Base-by-base conservation (phyloP, 2,797 vertebrate species). In the Urophycis tenuis region DNA sequence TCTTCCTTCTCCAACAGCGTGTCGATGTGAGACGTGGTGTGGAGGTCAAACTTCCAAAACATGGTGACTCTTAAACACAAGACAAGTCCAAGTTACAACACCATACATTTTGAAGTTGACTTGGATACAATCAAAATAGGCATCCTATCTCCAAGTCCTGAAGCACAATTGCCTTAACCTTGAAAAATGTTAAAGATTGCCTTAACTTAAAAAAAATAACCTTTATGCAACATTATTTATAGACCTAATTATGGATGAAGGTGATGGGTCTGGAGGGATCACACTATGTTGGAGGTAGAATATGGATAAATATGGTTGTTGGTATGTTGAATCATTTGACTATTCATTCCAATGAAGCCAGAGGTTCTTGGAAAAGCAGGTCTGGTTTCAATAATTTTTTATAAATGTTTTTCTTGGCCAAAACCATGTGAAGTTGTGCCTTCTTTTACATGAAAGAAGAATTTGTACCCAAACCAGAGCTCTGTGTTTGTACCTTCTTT, bases 21-120 rank as follows among this genome's bases (percentile, higher is more conserved):
- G 93, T 99, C 97, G 87, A 99, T 98, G 92, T 99, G 97, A 79
- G 97, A 99, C 88, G 97, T 98, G 74, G 97, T 98, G 91, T 99
- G 97, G 83, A 99, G 96, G 92, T 99, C 97, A 92, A 99, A 99
- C 93, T 99, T 99, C 97, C 97, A 99, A 95, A 99, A 99, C 97
- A 99, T 99, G 92, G 91, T 96, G 95, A 80, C 90, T 92, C 93
- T 96, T 30, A 73, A 36, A 60, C 53, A n/a, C 22, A 22, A 60
- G 8, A 60, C 53, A 60, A 8, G n/a, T 60, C 60, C 60, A 67
- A 29, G 60, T 67, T 29, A 67, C 60, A 29, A 25, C 60, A 12
- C 25, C 25, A 29, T 67, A 67, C n/a, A 67, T 12, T 29, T 29
- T 25, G 3, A 67, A 19, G 49, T 9, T 22, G 39, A 60, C 53